These are phyloP conservation scores for Malthinus flaveolus DNA, from an alignment of 2,888 invertebrate genomes.

Conservation along the genomic window DNA sequence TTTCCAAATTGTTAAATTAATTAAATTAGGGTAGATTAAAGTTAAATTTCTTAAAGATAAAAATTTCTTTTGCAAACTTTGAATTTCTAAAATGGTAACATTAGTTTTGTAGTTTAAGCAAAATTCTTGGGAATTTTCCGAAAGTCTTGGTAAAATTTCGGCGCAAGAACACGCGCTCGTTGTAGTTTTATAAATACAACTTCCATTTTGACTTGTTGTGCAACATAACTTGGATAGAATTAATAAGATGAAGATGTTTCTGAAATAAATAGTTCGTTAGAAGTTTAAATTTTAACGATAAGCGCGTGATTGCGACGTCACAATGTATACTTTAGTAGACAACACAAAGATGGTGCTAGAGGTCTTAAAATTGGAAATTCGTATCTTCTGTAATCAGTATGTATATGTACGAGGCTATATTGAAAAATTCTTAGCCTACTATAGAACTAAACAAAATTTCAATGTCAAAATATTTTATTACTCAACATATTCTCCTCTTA, in stretches of 20 bases:
- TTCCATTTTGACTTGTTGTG: background rate
- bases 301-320: too few species aligned
- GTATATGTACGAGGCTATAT: too few species aligned
- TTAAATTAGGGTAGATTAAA: slow-evolving; percentile 9
- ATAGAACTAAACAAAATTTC: too few species aligned
- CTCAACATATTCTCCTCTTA: too few species aligned
- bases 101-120: background rate
- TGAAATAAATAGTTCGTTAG: background rate
- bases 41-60: slow-evolving; percentile 6
- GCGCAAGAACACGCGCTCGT: background rate
- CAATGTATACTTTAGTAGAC: too few species aligned
- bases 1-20: slow-evolving; percentile 14
- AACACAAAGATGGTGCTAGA: too few species aligned
- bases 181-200: background rate
- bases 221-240: background rate
- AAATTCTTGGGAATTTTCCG: background rate
- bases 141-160: background rate
- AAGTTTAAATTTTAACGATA: too few species aligned
- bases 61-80: background rate
- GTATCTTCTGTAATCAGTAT: too few species aligned
- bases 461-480: too few species aligned
- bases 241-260: background rate
- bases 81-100: slow-evolving; percentile 11
- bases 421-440: too few species aligned
- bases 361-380: too few species aligned